phyloP scores from a whole-genome alignment of 2,888 invertebrate genomes.

The Drosophila atroscutellata region DNA sequence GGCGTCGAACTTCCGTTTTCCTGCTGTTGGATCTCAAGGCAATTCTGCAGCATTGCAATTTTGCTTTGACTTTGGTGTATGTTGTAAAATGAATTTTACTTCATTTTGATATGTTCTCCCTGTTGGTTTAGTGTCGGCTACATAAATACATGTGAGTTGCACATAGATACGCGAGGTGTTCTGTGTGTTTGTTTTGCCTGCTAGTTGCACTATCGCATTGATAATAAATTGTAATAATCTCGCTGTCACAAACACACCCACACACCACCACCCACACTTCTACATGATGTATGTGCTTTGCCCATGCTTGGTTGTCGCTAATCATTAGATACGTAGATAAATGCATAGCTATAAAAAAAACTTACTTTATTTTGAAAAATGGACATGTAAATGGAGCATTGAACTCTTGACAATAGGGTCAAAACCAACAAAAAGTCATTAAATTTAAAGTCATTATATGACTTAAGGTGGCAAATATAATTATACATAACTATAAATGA shows the following conservation, averaged over 20 bases:
- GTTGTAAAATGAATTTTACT: conserved; percentile 78
- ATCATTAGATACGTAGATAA: conserved; percentile 35
- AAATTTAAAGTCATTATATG: not conserved
- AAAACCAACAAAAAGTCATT: not conserved
- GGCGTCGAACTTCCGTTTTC: conserved; percentile 78
- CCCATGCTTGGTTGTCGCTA: conserved; percentile 35
- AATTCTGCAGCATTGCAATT: conserved; percentile 71
- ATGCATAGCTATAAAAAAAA: not conserved
- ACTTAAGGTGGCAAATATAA: not conserved
- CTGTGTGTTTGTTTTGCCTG: conserved; percentile 62
- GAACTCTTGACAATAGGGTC: not conserved
- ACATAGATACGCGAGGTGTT: conserved; percentile 46
- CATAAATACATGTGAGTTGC: conserved; percentile 59
- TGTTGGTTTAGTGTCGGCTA: conserved; percentile 59
- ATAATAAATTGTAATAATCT: conserved; percentile 80
- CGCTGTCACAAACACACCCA: conserved; percentile 56
- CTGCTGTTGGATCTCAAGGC: conserved; percentile 60
- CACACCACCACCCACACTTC: not conserved
- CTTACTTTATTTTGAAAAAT: not conserved
- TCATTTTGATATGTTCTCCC: conserved; percentile 79
- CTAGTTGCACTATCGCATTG: conserved; percentile 68
- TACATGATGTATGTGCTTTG: conserved; percentile 17
- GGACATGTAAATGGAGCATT: not conserved
- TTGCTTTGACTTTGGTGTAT: conserved; percentile 53
- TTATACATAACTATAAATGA: not conserved